Evolutionary conservation across 2,113 vertebrate genomes (phyloP).

Genomic region (Thinocorus orbignyianus): DNA sequence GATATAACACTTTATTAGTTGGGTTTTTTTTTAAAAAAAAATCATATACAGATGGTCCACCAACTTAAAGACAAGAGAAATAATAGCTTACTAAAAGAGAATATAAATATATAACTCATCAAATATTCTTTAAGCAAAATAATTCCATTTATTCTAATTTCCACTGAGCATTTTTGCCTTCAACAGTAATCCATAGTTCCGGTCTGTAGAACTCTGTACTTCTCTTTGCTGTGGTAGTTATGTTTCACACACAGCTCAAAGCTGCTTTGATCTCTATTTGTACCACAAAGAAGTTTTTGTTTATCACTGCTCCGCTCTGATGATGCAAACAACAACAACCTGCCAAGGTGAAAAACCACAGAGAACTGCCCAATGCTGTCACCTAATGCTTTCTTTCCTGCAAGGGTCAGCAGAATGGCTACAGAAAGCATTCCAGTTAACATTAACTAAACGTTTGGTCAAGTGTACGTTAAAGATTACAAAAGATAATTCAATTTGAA

Average conservation of each 20-base stretch:
- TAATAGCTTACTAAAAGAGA: background rate
- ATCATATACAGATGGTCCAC: background rate
- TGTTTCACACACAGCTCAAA: slow-evolving; percentile 35
- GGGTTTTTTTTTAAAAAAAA: background rate
- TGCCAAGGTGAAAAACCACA: slow-evolving; percentile 47
- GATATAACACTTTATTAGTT: background rate
- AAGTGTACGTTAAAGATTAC: slow-evolving; percentile 41
- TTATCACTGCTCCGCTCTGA: slow-evolving; percentile 43
- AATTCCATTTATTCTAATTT: background rate
- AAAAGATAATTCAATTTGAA: slow-evolving; percentile 49
- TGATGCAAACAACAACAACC: slow-evolving; percentile 61
- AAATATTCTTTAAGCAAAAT: background rate
- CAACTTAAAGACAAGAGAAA: background rate
- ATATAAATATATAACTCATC: background rate
- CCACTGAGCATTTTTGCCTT: background rate
- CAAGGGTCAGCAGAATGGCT: background rate
- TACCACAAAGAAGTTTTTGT: slow-evolving; percentile 63
- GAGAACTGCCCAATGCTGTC: slow-evolving; percentile 51
- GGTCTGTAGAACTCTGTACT: background rate
- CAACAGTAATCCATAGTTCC: background rate
- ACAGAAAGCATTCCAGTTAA: slow-evolving; percentile 29
- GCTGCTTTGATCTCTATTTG: slow-evolving; percentile 59
- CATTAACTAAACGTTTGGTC: slow-evolving; percentile 42
- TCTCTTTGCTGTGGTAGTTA: slow-evolving; percentile 38
- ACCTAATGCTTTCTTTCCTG: background rate